Base-by-base conservation (phyloP, 1,140 invertebrate genomes). In the Stegodyphus dumicola region DNA sequence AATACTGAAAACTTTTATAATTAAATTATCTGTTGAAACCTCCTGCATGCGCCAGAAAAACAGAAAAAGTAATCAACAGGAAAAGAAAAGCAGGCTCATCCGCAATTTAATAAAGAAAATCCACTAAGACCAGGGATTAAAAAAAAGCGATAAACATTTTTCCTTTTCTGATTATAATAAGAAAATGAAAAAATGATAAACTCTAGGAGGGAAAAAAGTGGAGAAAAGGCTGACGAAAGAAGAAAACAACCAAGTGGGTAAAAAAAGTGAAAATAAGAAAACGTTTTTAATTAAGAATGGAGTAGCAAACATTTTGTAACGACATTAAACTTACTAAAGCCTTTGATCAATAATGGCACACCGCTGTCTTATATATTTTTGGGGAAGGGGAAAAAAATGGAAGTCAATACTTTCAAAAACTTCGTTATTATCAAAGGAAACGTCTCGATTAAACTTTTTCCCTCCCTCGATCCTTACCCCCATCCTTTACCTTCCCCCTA, bases 131-230 rank as follows among this genome's bases (percentile, higher is more conserved):
- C 71, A 33, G 56, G 81, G 81, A 84, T 84, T 84, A 85, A 85
- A 78, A 83, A 85, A 85, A 85, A 77, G 84, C 84, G 84, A 85
- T 85, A 85, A 85, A 85, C 84, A 85, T 85, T 85, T 85, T 85
- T 85, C 84, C 76, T 85, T 85, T 85, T 78, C 84, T 77, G 75
- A 85, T 85, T 85, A 85, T 85, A 85, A 85, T 85, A 85, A 85
- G 84, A 78, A 77, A 85, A 78, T 77, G 84, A 85, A 85, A 78
- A 85, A 85, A 85, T 84, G 81, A 84, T 84, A 84, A 84, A 84
- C 71, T 64, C 60, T 67, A 48, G 13, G 52, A 69, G 49, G 48
- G 65, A 83, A 83, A 83, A 73, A 74, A 73, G 64, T 15, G 15
- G 18, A 17, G 4, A 48, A 49, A 67, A 76, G 73, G 49, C 53